phyloP scores from a whole-genome alignment of 2,113 vertebrate genomes.

The Collichthys lucidus region DNA sequence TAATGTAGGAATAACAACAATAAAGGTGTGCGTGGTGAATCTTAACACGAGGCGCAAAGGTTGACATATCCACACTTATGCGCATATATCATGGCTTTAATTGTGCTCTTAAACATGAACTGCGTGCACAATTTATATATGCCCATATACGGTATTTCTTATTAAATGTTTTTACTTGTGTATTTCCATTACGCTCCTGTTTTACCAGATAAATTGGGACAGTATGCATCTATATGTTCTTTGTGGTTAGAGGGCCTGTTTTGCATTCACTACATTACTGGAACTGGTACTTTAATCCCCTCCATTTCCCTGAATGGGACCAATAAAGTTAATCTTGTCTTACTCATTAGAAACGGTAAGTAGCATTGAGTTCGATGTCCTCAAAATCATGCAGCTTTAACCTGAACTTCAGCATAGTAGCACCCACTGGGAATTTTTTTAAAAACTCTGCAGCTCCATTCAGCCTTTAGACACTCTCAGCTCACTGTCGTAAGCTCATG shows the following conservation, averaged over 20 bases:
- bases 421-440: neutral
- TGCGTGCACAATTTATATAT: neutral
- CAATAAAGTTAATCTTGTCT: neutral
- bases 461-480: neutral
- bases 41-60: too few relatives aligned
- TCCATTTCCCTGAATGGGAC: neutral
- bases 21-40: neutral
- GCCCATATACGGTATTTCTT: neutral
- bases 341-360: neutral
- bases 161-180: neutral
- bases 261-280: neutral
- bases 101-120: neutral
- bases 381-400: neutral
- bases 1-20: neutral
- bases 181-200: neutral
- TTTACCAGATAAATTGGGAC: neutral
- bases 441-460: slow-evolving; percentile 1
- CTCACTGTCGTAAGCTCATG: neutral
- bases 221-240: neutral
- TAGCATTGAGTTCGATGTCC: neutral
- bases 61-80: neutral
- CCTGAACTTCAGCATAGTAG: neutral
- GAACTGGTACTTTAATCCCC: neutral
- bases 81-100: neutral
- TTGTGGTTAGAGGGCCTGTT: neutral